Percentiles rank a stretch among this genome's conserved stretches.
Conservation (phyloP, 2,113 vertebrate species). For the Todiramphus chloris region DNA sequence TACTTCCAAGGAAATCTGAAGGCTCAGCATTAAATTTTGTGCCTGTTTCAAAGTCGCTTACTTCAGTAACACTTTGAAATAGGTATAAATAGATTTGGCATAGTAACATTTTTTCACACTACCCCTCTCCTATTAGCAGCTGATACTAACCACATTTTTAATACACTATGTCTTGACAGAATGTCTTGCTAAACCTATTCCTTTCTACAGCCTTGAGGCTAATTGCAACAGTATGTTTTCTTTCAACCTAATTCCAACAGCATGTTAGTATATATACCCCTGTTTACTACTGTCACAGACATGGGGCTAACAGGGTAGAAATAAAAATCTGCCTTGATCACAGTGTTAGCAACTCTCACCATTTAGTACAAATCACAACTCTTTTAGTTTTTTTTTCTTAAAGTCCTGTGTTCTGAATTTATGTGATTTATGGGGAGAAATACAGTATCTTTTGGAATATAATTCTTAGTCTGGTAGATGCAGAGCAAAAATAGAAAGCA, state of each 20-base stretch:
- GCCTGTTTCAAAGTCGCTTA: background rate
- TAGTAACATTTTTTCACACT: background rate
- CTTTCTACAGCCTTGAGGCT: background rate
- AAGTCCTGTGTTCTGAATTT: background rate
- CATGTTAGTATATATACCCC: background rate
- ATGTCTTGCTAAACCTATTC: background rate
- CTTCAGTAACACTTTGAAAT: background rate
- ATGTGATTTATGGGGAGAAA: background rate
- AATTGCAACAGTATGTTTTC: background rate
- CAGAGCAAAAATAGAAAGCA: background rate
- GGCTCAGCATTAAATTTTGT: background rate
- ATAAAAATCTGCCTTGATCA: background rate
- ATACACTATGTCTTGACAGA: background rate
- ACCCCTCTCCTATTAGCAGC: background rate
- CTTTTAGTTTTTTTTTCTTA: background rate
- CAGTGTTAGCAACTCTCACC: background rate
- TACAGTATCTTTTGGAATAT: background rate
- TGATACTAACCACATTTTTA: conserved; percentile 13
- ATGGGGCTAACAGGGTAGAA: background rate
- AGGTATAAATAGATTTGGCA: background rate
- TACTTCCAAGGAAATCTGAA: background rate
- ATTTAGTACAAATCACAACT: background rate
- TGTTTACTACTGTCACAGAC: background rate
- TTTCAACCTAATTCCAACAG: background rate
- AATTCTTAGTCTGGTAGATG: background rate